Evolutionary conservation across 2,113 vertebrate genomes (phyloP).

Genomic region (Plecotus auritus): DNA sequence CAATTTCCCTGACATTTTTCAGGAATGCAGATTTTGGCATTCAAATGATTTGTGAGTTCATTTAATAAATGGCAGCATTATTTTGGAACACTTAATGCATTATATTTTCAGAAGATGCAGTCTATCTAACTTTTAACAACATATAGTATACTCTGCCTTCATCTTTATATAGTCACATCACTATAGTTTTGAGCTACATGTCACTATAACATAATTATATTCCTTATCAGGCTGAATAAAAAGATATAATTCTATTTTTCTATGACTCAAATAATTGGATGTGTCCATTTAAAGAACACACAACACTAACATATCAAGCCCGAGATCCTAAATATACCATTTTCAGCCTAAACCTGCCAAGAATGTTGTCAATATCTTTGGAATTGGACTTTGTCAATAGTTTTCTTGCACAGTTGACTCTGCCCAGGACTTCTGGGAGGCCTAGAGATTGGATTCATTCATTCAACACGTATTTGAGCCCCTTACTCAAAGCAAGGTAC

Average conservation of each 20-base stretch:
- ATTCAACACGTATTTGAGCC: not conserved
- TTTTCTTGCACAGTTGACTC: not conserved
- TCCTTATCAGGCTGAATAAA: not conserved
- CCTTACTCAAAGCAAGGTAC: not conserved
- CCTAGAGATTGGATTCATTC: not conserved
- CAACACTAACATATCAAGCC: not conserved
- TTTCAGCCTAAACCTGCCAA: not conserved
- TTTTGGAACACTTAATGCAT: constrained; percentile 55
- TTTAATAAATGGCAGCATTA: constrained; percentile 72
- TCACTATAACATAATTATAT: constrained; percentile 21
- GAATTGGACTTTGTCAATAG: not conserved
- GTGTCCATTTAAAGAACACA: not conserved
- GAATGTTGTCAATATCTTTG: not conserved
- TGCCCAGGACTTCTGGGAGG: not conserved
- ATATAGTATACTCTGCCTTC: constrained; percentile 24
- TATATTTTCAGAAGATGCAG: constrained; percentile 61
- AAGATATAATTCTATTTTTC: not conserved
- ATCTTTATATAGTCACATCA: constrained; percentile 51
- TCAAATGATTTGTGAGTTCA: constrained; percentile 58
- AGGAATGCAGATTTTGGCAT: constrained; percentile 66
- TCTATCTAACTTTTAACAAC: constrained; percentile 56
- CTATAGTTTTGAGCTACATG: constrained; percentile 17
- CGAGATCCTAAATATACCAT: not conserved
- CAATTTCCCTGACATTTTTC: constrained; percentile 74
- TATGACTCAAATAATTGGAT: not conserved